Evolutionary conservation across 1,140 invertebrate species (phyloP), one percentile per base, ranked within the genome.

Genomic region (Geopemphigus sp.): DNA sequence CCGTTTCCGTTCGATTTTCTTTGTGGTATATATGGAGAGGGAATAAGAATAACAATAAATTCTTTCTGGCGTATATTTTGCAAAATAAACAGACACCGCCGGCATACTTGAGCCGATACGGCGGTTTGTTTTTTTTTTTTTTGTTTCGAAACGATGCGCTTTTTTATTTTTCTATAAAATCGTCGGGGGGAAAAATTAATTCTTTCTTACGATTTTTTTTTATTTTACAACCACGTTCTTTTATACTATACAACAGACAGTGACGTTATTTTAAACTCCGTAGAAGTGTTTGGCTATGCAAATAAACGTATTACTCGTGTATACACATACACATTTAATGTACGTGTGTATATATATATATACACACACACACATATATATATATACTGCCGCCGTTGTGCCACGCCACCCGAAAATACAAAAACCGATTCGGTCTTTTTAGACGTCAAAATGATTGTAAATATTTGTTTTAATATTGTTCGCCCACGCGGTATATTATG

Each of bases 1-100:
- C 22, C 66, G 17, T 72, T 72, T 72, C 68, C 68, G 68, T 54
- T 54, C 26, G 56, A 78, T 57, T 78, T 24, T 45, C 73, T 45
- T 61, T 24, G 22, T 11, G 73, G 56, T 8, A 29, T n/a, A 12
- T 50, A 50, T n/a, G 53, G 15, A 76, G 19, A 45, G 14, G 24
- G 45, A 50, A 39, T 59, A 61, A 15, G 56, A 61, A 78, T 24
- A 63, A 78, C 56, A 19, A 57, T 59, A 45, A 45, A 45, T 61
- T 22, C 56, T 29, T 50, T 39, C 45, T 59, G 39, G 56, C 73
- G 56, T 45, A 45, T 17, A 61, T 59, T 47, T 53, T 11, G 14
- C 73, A 61, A n/a, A 45, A 45, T 22, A 45, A 63, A 59, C 54
- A 59, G 15, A 59, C 54, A 54, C 54, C 53, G 73, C 17, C 19